These are phyloP conservation scores for Cricetomys ansorgei DNA, from an alignment of 2,113 vertebrate species.

Conservation along the genomic window DNA sequence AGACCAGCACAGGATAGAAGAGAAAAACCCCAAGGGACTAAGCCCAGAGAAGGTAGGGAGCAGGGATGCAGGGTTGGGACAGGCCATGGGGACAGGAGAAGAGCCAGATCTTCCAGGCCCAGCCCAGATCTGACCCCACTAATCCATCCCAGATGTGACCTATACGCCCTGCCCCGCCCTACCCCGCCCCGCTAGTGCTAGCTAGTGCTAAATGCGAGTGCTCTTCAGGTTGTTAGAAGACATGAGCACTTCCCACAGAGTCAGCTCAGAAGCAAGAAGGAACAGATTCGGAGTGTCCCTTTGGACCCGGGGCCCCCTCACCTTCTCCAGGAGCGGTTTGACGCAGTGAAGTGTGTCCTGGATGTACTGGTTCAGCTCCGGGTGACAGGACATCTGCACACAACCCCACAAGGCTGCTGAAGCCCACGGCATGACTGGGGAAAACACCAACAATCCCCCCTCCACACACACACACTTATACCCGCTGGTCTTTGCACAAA, in stretches of 20 bases:
- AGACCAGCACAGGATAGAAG: background rate
- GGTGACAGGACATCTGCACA: conserved; percentile 97
- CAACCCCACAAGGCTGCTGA: background rate
- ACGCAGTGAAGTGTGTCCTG: conserved; percentile 98
- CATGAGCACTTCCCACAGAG: background rate
- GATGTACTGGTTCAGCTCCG: conserved; percentile 97
- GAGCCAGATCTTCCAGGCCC: background rate
- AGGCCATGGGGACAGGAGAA: background rate
- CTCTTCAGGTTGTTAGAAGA: background rate
- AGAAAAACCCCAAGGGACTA: background rate
- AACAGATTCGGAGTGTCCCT: background rate
- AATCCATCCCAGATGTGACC: background rate
- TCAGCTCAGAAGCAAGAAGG: background rate
- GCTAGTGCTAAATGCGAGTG: background rate
- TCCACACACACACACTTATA: no score
- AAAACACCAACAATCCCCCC: no score
- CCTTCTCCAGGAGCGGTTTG: conserved; percentile 98
- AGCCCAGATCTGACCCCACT: background rate
- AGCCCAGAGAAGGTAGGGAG: background rate
- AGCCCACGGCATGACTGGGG: background rate
- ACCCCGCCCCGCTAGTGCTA: no score
- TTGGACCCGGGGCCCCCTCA: conserved; percentile 69
- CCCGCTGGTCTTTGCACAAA: background rate
- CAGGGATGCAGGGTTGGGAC: background rate
- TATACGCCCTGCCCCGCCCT: background rate